Conservation (phyloP, 2,113 vertebrate species). For the Speoplatyrhinus poulsoni region DNA sequence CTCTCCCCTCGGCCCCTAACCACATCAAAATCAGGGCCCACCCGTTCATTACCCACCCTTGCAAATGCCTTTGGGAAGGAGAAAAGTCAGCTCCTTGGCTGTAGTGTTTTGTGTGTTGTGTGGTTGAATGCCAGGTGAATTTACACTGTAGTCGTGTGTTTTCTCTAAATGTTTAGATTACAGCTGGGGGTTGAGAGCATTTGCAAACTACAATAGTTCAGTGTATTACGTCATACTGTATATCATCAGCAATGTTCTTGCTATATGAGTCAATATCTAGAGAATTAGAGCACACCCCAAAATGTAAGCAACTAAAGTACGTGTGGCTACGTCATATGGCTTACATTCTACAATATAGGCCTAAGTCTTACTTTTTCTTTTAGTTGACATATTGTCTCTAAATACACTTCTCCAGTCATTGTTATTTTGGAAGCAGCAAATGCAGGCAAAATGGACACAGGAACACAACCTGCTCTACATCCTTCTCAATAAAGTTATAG, state of each 20-base stretch:
- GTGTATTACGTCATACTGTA: neutral
- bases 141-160: neutral
- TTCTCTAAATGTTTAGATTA: neutral
- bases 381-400: too few relatives aligned
- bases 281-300: neutral
- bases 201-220: too few relatives aligned
- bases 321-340: too few relatives aligned
- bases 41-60: constrained; percentile 75
- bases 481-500: too few relatives aligned
- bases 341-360: too few relatives aligned
- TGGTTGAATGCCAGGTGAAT: constrained; percentile 42
- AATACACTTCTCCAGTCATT: too few relatives aligned
- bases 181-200: neutral
- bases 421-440: neutral
- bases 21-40: constrained; percentile 76
- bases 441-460: constrained; percentile 8
- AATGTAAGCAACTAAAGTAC: too few relatives aligned
- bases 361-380: too few relatives aligned
- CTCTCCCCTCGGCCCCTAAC: constrained; percentile 83
- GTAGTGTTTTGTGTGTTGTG: constrained; percentile 62
- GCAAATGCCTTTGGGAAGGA: constrained; percentile 69
- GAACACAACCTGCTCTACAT: neutral
- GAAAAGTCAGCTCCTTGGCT: constrained; percentile 62
- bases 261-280: constrained; percentile 13
- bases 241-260: constrained; percentile 1